Conservation (phyloP, 2,113 vertebrate genomes). For the Anarhynchus alexandrinus region DNA sequence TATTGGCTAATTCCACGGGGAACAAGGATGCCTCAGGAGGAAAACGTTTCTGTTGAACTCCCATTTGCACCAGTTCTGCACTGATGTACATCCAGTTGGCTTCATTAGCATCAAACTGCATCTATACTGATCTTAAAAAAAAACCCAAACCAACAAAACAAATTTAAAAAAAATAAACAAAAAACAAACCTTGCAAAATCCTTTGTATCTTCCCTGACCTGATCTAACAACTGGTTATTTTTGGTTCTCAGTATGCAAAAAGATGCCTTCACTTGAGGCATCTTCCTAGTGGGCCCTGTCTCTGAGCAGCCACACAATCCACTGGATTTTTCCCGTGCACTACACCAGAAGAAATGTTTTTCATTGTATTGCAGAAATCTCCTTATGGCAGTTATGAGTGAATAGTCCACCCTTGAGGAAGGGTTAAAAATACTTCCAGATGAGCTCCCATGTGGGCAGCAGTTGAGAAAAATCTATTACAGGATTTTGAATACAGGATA, state of each 20-base stretch:
- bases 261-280: not conserved
- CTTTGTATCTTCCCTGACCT: not conserved
- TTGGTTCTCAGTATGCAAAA: not conserved
- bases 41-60: not conserved
- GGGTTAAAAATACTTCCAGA: not conserved
- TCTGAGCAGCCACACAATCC: not conserved
- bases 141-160: no score
- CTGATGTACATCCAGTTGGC: not conserved
- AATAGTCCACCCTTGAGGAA: not conserved
- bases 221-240: not conserved
- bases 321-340: not conserved
- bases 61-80: not conserved
- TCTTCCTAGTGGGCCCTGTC: not conserved
- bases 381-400: not conserved
- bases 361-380: not conserved
- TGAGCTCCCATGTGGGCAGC: not conserved
- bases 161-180: no score
- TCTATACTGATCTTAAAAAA: not conserved
- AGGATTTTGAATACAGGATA: not conserved
- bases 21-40: not conserved
- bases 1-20: not conserved
- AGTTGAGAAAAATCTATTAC: not conserved
- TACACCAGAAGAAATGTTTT: not conserved
- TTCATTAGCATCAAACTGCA: not conserved
- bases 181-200: not conserved